Percentiles rank a stretch among this genome's conserved stretches.
Evolutionary conservation across 2,888 invertebrate genomes (phyloP).

Genomic region (Diaphora mendica): DNA sequence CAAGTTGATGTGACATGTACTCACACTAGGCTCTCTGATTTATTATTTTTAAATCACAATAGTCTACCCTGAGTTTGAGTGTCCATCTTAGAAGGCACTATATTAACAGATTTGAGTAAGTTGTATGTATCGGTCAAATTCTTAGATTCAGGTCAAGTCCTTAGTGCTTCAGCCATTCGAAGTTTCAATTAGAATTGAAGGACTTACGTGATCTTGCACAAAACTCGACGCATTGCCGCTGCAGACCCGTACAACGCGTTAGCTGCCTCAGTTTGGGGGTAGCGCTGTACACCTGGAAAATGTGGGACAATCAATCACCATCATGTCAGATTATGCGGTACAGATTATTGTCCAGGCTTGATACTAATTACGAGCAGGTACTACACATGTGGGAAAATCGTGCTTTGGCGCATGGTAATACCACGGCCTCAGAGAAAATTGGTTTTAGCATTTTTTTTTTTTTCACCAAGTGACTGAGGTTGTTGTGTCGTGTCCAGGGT

Average conservation of each 20-base stretch:
- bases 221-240: slow-evolving; percentile 90
- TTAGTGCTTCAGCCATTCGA: background rate
- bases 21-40: too few relatives aligned
- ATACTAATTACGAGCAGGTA: background rate
- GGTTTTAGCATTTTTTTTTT: too few relatives aligned
- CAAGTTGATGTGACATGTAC: too few relatives aligned
- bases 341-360: background rate
- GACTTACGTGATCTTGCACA: slow-evolving; percentile 89
- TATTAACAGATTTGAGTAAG: too few relatives aligned
- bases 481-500: too few relatives aligned
- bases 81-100: too few relatives aligned
- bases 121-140: background rate
- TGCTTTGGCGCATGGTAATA: too few relatives aligned
- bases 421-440: too few relatives aligned
- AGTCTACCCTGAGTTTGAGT: too few relatives aligned
- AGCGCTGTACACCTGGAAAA: slow-evolving; percentile 88
- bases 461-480: too few relatives aligned
- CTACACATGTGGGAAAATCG: background rate
- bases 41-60: too few relatives aligned
- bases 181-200: background rate
- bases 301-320: background rate
- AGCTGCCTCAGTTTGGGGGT: slow-evolving; percentile 90
- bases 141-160: background rate
- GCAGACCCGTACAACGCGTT: slow-evolving; percentile 88
- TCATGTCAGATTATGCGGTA: background rate